Percentiles rank a stretch among this genome's conserved stretches.
Evolutionary conservation across 1,140 invertebrate genomes (phyloP).

Genomic region (Asbolus verrucosus): DNA sequence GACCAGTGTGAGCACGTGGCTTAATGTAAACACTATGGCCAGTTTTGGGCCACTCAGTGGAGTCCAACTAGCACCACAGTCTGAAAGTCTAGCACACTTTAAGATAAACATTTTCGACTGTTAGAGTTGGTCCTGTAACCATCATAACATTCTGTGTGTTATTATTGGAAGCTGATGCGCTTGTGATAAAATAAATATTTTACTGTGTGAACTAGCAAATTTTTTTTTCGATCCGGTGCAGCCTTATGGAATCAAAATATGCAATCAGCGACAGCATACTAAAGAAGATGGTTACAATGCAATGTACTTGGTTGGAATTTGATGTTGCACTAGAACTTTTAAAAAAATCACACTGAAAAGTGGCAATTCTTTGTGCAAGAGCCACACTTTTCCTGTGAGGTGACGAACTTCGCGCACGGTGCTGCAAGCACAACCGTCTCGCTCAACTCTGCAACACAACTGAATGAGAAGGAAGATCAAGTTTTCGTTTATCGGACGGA

Average conservation of each 20-base stretch:
- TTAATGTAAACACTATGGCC: conserved; percentile 13
- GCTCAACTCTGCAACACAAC: conserved; percentile 33
- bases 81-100: conserved; percentile 2
- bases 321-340: no score
- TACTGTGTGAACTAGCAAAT: no score
- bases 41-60: no score
- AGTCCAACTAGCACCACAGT: conserved; percentile 1
- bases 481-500: conserved; percentile 19
- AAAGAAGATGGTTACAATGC: no score
- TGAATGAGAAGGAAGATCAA: conserved; percentile 8
- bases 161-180: no score
- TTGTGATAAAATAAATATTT: no score
- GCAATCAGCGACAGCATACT: no score
- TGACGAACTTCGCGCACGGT: conserved; percentile 48
- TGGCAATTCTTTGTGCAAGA: conserved; percentile 52
- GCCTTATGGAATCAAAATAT: no score
- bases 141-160: no score
- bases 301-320: no score
- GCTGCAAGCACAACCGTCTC: conserved; percentile 43
- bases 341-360: conserved; percentile 58
- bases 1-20: conserved; percentile 18
- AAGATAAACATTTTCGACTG: not conserved
- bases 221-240: no score
- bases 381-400: conserved; percentile 58
- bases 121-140: no score